These are phyloP conservation scores for Hiodon alosoides DNA, from an alignment of 2,113 vertebrate species.

Conservation along the genomic window DNA sequence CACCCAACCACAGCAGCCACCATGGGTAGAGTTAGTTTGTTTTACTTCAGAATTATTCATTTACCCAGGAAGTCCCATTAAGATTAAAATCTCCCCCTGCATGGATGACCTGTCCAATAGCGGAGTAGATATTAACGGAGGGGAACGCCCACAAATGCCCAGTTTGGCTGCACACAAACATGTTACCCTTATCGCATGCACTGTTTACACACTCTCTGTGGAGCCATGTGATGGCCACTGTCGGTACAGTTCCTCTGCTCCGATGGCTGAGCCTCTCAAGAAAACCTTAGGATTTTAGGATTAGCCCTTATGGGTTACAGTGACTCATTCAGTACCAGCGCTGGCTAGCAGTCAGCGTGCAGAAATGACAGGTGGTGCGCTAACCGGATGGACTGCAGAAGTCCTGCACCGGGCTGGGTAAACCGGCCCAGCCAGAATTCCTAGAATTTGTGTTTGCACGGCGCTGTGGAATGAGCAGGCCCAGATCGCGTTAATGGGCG, in stretches of 20 bases:
- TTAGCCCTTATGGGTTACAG: too few relatives aligned
- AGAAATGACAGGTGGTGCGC: too few relatives aligned
- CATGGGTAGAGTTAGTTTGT: slow-evolving; percentile 51
- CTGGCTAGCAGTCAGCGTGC: too few relatives aligned
- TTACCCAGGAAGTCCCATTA: slow-evolving; percentile 62
- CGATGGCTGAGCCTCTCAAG: too few relatives aligned
- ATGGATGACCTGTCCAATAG: slow-evolving; percentile 32
- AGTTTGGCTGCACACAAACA: slow-evolving; percentile 4
- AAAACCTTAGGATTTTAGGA: too few relatives aligned
- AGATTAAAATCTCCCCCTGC: slow-evolving; percentile 57
- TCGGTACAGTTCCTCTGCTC: too few relatives aligned
- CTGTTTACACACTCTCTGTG: slow-evolving; percentile 15
- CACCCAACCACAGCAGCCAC: slow-evolving; percentile 32
- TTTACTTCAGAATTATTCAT: slow-evolving; percentile 62
- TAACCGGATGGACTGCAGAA: too few relatives aligned
- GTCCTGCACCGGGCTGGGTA: too few relatives aligned
- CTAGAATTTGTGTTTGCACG: too few relatives aligned
- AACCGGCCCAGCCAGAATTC: too few relatives aligned
- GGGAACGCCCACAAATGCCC: background rate
- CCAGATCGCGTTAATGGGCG: slow-evolving; percentile 4
- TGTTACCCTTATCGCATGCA: slow-evolving; percentile 17
- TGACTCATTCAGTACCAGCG: too few relatives aligned
- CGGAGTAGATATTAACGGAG: slow-evolving; percentile 37
- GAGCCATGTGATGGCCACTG: background rate
- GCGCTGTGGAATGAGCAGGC: background rate